A percentile compares a stretch with the other conserved stretches of the same genome.
Evolutionary conservation across 2,797 vertebrate genomes (phyloP).

Genomic region (Alca torda): DNA sequence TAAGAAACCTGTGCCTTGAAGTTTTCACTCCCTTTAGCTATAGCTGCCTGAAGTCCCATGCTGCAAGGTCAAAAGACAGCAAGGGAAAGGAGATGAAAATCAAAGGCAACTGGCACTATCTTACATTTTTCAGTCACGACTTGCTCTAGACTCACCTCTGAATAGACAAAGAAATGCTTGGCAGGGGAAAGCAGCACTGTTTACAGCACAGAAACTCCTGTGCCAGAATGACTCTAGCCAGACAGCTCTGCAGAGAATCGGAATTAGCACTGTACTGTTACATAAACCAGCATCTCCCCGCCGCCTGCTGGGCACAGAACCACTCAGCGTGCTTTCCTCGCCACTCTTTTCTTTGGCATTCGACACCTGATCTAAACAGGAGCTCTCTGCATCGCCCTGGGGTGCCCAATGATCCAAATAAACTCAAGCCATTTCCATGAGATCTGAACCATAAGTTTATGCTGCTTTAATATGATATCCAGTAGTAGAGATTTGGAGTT

Average conservation of each 20-base stretch:
- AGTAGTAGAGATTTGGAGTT: not conserved
- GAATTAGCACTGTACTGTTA: slow-evolving; percentile 62
- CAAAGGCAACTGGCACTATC: slow-evolving; percentile 13
- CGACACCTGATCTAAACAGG: slow-evolving; percentile 43
- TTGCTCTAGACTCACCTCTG: slow-evolving; percentile 47
- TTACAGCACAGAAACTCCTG: slow-evolving; percentile 53
- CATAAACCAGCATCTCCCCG: slow-evolving; percentile 55
- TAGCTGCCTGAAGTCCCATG: not conserved
- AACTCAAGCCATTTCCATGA: not conserved
- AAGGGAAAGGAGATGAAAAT: slow-evolving; percentile 17
- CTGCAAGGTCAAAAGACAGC: slow-evolving; percentile 15
- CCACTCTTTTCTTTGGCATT: slow-evolving; percentile 23
- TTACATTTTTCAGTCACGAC: slow-evolving; percentile 25
- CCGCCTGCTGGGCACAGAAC: slow-evolving; percentile 58
- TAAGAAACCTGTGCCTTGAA: not conserved
- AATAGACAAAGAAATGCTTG: slow-evolving; percentile 50
- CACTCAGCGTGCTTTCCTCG: slow-evolving; percentile 1
- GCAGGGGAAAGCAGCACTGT: slow-evolving; percentile 37
- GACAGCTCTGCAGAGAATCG: slow-evolving; percentile 45
- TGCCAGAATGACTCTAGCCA: slow-evolving; percentile 48
- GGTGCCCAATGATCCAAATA: not conserved
- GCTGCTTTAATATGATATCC: not conserved
- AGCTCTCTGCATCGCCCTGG: not conserved
- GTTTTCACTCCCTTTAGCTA: not conserved
- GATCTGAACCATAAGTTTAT: not conserved